Evolutionary conservation across 2,113 vertebrate genomes (phyloP).

Genomic region (Chionodraco myersi): DNA sequence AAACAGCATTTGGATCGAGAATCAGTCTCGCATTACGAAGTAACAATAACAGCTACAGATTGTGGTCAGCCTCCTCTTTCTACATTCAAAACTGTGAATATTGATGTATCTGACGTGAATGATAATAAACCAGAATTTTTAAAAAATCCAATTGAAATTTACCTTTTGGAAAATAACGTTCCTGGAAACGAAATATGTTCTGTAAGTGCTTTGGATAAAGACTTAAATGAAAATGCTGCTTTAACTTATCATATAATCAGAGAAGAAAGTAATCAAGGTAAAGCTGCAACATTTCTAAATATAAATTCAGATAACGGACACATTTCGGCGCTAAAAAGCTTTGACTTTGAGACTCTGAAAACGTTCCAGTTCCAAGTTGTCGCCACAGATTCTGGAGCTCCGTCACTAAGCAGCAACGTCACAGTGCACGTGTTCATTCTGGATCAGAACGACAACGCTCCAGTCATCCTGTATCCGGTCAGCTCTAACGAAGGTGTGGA

Average conservation of each 20-base stretch:
- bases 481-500: too few relatives aligned
- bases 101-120: conserved; percentile 79
- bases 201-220: conserved; percentile 71
- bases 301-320: conserved; percentile 72
- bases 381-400: conserved; percentile 53
- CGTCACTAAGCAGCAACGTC: too few relatives aligned
- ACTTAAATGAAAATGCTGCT: conserved; percentile 70
- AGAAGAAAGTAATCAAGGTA: background rate
- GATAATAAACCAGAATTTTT: conserved; percentile 74
- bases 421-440: too few relatives aligned
- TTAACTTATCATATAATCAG: conserved; percentile 65
- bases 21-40: conserved; percentile 58
- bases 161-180: conserved; percentile 75
- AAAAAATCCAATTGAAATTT: conserved; percentile 70
- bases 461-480: too few relatives aligned
- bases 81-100: conserved; percentile 52
- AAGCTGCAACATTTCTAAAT: conserved; percentile 55
- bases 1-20: conserved; percentile 73
- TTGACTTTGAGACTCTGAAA: conserved; percentile 68
- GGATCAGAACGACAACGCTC: too few relatives aligned
- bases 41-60: conserved; percentile 71
- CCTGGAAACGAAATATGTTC: conserved; percentile 66
- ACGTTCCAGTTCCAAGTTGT: conserved; percentile 67
- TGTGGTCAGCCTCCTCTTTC: conserved; percentile 71
- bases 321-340: conserved; percentile 60